A percentile compares a stretch with the other conserved stretches of the same genome.
These are phyloP conservation scores for Pelagia noctiluca DNA, from an alignment of 30 jellyfish, hydroid and myxozoan genomes.

Conservation along the genomic window DNA sequence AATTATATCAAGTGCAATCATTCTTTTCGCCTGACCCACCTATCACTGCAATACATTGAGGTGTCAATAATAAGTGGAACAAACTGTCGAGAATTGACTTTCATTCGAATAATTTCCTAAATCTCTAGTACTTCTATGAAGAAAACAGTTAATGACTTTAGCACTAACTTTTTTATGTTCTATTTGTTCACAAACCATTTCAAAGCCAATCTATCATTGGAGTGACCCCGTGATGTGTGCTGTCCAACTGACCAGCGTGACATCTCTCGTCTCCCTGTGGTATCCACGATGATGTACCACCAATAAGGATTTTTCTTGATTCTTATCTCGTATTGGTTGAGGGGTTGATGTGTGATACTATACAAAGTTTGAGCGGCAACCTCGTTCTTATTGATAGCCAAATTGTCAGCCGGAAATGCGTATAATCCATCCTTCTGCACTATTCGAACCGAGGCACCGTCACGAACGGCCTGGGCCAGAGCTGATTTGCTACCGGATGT, in stretches of 20 bases:
- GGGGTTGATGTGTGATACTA: background rate
- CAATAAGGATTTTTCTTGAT: background rate
- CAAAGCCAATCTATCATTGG: background rate
- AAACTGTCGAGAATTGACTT: too few species aligned
- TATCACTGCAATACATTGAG: too few species aligned
- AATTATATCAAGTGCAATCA: too few species aligned
- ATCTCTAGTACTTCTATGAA: too few species aligned
- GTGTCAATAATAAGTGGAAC: too few species aligned
- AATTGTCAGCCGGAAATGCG: slow-evolving; percentile 6
- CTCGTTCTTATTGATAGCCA: background rate
- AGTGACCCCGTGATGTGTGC: background rate
- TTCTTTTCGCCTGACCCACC: too few species aligned
- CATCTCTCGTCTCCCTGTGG: slow-evolving; percentile 18
- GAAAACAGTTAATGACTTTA: too few species aligned
- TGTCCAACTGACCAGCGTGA: slow-evolving; percentile 11
- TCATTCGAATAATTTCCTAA: too few species aligned
- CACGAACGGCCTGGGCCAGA: slow-evolving; percentile 2
- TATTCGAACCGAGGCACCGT: slow-evolving; percentile 12
- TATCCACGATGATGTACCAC: slow-evolving; percentile 1
- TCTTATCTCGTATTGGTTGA: background rate
- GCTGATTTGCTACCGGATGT: background rate
- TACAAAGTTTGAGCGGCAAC: slow-evolving; percentile 7
- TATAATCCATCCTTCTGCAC: background rate
- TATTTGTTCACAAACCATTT: background rate
- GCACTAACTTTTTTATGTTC: too few species aligned